Evolutionary conservation across 2,888 invertebrate species (phyloP).

Genomic region (Mamestra brassicae): DNA sequence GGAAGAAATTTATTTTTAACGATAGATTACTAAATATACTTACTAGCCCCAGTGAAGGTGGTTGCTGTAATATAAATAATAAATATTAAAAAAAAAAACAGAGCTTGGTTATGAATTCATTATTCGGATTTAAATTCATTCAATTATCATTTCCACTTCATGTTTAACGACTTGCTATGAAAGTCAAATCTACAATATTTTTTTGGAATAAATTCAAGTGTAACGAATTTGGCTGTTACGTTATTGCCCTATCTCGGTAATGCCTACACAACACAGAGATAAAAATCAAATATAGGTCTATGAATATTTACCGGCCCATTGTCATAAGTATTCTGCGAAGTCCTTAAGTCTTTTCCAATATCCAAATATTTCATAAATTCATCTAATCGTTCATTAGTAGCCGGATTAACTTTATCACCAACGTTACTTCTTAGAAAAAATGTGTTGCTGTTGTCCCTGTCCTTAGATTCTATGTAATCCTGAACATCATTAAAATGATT

Average conservation of each 20-base stretch:
- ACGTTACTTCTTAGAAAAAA: neutral
- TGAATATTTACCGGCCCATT: constrained; percentile 31
- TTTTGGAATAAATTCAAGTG: neutral
- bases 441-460: neutral
- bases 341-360: neutral
- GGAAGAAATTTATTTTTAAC: neutral
- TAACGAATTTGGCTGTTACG: neutral
- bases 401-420: neutral
- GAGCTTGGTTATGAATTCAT: neutral
- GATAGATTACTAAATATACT: neutral
- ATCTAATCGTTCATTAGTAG: neutral
- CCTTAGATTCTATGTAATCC: neutral
- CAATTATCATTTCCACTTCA: neutral
- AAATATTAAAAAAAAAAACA: neutral
- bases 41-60: neutral
- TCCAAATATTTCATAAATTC: constrained; percentile 6
- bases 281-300: neutral
- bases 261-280: neutral
- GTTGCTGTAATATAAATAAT: constrained; percentile 10
- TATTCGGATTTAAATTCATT: neutral
- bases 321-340: neutral
- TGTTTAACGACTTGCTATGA: neutral
- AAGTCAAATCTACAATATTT: neutral
- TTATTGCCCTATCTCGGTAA: neutral
- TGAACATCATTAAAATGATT: neutral